Evolutionary conservation across 2,888 invertebrate species (phyloP).

Genomic region (Chrysodeixis includens): DNA sequence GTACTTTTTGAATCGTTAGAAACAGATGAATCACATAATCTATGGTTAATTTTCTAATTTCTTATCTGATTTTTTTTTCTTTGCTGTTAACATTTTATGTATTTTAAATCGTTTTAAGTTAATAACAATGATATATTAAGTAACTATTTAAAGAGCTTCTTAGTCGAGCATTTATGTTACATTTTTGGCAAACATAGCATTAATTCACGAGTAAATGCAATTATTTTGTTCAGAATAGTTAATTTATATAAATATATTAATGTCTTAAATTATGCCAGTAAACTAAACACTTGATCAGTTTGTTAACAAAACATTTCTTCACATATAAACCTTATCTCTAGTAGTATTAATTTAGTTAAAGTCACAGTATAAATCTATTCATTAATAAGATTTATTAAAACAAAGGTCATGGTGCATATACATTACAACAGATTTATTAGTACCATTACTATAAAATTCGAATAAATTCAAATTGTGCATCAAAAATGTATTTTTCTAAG

Average conservation of each 20-base stretch:
- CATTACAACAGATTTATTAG: neutral
- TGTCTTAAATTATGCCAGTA: neutral
- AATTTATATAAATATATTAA: neutral
- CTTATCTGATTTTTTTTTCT: no score
- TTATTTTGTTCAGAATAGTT: neutral
- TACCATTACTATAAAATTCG: neutral
- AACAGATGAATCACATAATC: no score
- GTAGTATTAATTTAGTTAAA: no score
- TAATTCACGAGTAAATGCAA: slow-evolving; percentile 4
- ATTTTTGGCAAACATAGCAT: neutral
- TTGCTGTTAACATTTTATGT: no score
- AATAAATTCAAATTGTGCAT: neutral
- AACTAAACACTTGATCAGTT: neutral
- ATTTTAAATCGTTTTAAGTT: no score
- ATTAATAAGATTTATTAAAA: neutral
- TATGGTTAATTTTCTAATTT: no score
- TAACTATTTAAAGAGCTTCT: neutral
- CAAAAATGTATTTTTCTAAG: neutral
- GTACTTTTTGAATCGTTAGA: no score
- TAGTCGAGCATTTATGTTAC: neutral
- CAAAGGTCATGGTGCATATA: neutral
- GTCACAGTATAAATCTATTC: neutral
- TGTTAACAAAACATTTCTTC: neutral
- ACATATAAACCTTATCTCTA: no score
- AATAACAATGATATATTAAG: no score